Base-by-base conservation (phyloP, 2,797 vertebrate species). In the Sebastes kiyomatsui region DNA sequence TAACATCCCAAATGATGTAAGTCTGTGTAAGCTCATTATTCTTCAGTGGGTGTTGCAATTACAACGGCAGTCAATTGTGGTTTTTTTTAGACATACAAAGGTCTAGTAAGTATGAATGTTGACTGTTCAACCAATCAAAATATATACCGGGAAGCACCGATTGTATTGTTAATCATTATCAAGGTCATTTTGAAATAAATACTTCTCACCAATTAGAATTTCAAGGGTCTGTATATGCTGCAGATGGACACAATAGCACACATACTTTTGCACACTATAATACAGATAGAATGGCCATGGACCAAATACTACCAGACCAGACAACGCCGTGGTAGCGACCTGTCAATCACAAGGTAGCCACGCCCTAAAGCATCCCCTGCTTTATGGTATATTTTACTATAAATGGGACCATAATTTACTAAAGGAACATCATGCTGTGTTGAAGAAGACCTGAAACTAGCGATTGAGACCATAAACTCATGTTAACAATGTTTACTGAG, bases 321-420 rank as follows among this genome's bases (percentile, higher is more conserved):
- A 46, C 16, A 46, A 46, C 1, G 42, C 42, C 42, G 16, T 46
- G 42, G 42, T 46, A 46, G 16, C 1, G 16, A 46, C 1, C 42
- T 46, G 42, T 46, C 16, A 46, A 46, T 46, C 42, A 46, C 42
- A 46, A 42, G 0, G 14, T 42, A 42, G 5, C 14, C 38, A 42
- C 14, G 6, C 6, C 38, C 38, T 42, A 42, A 42, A 42, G 38
- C 14, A 7, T 42, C 14, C 38, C 38, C 38, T 42, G 14, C 38
- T 42, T 42, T 42, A 42, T 42, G 14, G 38, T 38, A 0, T 38
- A 6, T 14, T 6, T 38, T 0, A 38, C 13, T 6, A 0, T 38
- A 38, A 38, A 38, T 38, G 0, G 35, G 38, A 42, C 0, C 38
- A 42, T 42, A 16, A 42, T 42, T 42, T 42, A 16, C 6, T 42